These are phyloP conservation scores for Takifugu rubripes DNA, from an alignment of 2,797 vertebrate species.

Conservation along the genomic window DNA sequence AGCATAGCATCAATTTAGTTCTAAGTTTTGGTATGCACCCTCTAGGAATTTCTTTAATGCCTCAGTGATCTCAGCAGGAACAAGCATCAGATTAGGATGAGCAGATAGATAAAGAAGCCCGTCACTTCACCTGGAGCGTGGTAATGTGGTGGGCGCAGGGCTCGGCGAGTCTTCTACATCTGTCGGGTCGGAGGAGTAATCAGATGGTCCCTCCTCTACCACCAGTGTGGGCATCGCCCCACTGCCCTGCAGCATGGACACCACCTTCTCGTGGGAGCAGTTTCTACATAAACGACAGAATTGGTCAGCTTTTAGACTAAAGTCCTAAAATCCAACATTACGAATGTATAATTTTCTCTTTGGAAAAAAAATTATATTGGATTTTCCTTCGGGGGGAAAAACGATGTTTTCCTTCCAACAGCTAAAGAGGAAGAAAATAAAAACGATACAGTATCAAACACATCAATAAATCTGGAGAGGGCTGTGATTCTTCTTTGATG, in stretches of 20 bases:
- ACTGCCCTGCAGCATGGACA: slow-evolving; percentile 98
- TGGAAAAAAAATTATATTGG: too few relatives aligned
- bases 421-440: slow-evolving; percentile 28
- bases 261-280: slow-evolving; percentile 98
- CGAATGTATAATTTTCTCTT: too few relatives aligned
- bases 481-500: slow-evolving; percentile 20
- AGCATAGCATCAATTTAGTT: too few relatives aligned
- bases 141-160: slow-evolving; percentile 65
- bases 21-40: too few relatives aligned
- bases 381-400: too few relatives aligned
- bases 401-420: slow-evolving; percentile 19
- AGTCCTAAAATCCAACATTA: background rate
- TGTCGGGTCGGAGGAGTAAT: slow-evolving; percentile 82
- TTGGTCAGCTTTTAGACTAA: background rate
- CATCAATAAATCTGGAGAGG: slow-evolving; percentile 28
- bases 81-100: too few relatives aligned
- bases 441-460: slow-evolving; percentile 47
- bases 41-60: too few relatives aligned
- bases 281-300: slow-evolving; percentile 72
- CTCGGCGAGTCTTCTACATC: slow-evolving; percentile 80
- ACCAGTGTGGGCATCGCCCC: slow-evolving; percentile 94
- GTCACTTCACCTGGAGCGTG: slow-evolving; percentile 57
- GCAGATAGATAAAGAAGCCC: too few relatives aligned
- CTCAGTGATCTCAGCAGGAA: too few relatives aligned
- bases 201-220: slow-evolving; percentile 88